phyloP scores from a whole-genome alignment of 1,140 invertebrate species.

The Capitella teleta region DNA sequence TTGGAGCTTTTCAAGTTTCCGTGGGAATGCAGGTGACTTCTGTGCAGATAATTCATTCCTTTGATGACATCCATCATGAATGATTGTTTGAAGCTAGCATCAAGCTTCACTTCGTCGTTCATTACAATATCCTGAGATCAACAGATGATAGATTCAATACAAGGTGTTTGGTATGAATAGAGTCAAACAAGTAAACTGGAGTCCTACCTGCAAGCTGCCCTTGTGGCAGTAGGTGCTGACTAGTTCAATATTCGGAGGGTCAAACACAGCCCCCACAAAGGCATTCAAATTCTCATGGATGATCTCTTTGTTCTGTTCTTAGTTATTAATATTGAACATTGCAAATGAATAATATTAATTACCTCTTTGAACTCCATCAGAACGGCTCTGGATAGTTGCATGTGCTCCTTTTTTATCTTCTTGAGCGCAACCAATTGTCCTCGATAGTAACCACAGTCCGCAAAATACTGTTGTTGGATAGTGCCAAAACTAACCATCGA shows the following conservation, averaged over 20 bases:
- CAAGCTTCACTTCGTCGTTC: no score
- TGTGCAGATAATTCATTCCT: slow-evolving; percentile 74
- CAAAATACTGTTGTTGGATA: slow-evolving; percentile 9
- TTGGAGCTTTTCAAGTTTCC: slow-evolving; percentile 93
- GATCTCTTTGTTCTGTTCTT: slow-evolving; percentile 85
- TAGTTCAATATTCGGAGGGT: slow-evolving; percentile 57
- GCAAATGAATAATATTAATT: no score
- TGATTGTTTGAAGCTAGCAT: no score
- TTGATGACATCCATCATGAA: slow-evolving; percentile 20
- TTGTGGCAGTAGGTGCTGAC: slow-evolving; percentile 62
- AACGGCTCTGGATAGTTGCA: slow-evolving; percentile 10
- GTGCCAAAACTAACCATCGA: no score
- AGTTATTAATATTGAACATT: no score
- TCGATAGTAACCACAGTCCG: slow-evolving; percentile 6
- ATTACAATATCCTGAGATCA: no score
- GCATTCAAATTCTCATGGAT: slow-evolving; percentile 85
- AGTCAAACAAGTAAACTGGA: no score
- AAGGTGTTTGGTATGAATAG: no score
- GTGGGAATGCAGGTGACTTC: slow-evolving; percentile 68
- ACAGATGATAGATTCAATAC: no score
- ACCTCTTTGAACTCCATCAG: slow-evolving; percentile 12
- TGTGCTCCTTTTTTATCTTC: slow-evolving; percentile 10
- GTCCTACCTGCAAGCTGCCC: slow-evolving; percentile 52
- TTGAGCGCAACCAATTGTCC: slow-evolving; percentile 11
- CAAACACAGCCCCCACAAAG: slow-evolving; percentile 73